A percentile compares a stretch with the other conserved stretches of the same genome.
phyloP scores from a whole-genome alignment of 35 echinoderm and acorn worm genomes.

The Apostichopus japonicus region DNA sequence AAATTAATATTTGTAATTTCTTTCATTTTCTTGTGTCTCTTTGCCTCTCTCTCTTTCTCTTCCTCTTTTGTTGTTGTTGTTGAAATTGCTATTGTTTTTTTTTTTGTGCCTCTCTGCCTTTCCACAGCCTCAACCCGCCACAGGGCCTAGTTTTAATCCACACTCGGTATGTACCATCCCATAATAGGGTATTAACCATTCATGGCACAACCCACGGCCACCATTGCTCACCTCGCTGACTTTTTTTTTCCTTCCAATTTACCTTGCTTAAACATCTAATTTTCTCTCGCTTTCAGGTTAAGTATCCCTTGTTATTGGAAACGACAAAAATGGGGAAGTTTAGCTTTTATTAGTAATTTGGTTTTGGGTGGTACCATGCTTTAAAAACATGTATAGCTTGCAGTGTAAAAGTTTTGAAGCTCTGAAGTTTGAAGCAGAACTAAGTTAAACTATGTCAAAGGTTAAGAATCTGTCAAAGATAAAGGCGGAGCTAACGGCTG shows the following conservation, averaged over 20 bases:
- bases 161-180: constrained; percentile 58
- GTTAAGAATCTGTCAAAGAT: no score
- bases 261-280: neutral
- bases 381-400: no score
- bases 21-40: neutral
- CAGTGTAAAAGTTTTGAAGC: no score
- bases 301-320: no score
- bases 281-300: no score
- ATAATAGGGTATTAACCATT: constrained; percentile 11
- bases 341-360: no score
- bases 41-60: neutral
- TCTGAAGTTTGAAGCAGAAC: no score
- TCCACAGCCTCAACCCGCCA: constrained; percentile 12
- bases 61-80: neutral
- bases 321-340: no score
- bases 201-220: constrained; percentile 8
- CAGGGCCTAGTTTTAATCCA: constrained; percentile 41
- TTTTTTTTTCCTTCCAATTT: neutral
- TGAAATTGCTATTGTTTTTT: neutral
- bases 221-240: neutral
- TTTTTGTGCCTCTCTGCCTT: constrained; percentile 31
- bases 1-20: no score
- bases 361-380: no score
- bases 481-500: no score
- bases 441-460: no score